phyloP scores from a whole-genome alignment of 1,140 invertebrate genomes.

The Hyposmocoma kahamanoa region DNA sequence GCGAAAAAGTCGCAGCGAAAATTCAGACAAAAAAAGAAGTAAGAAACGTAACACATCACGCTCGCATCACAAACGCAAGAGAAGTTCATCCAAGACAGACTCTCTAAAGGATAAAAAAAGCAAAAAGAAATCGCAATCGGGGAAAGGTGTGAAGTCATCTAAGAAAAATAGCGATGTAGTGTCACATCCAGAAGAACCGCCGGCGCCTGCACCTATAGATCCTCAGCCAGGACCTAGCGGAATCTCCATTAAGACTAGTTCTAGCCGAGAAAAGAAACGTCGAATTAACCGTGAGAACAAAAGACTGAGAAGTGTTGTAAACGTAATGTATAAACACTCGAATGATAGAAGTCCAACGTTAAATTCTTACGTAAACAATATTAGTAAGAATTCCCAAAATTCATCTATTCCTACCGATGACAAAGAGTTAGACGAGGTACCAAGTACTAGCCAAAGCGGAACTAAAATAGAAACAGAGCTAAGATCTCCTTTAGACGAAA shows the following conservation, averaged over 20 bases:
- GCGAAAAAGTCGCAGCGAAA: conserved; percentile 10
- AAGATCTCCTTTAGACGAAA: too few species aligned
- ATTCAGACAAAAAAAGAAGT: conserved; percentile 23
- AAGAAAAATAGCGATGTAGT: conserved; percentile 25
- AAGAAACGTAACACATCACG: conserved; percentile 21
- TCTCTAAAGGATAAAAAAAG: conserved; percentile 24
- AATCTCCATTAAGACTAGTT: too few species aligned
- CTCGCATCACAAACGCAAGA: conserved; percentile 19
- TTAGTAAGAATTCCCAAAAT: too few species aligned
- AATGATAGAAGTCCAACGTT: conserved; percentile 21
- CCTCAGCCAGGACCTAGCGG: conserved; percentile 32
- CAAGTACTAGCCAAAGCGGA: too few species aligned
- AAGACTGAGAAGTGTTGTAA: conserved; percentile 61
- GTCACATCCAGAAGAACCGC: too few species aligned
- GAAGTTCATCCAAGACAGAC: neutral
- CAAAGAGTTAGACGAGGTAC: too few species aligned
- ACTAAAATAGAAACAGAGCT: too few species aligned
- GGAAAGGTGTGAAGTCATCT: conserved; percentile 50
- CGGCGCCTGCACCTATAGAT: conserved; percentile 12
- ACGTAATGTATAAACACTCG: conserved; percentile 34
- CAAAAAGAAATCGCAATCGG: conserved; percentile 43
- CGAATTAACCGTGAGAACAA: conserved; percentile 31
- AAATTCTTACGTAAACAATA: neutral
- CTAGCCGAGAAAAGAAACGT: conserved; percentile 16
- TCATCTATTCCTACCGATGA: too few species aligned